Evolutionary conservation across 2,888 invertebrate genomes (phyloP), one percentile per base, ranked within the genome.

Genomic region (Lasioglossum zephyrum): DNA sequence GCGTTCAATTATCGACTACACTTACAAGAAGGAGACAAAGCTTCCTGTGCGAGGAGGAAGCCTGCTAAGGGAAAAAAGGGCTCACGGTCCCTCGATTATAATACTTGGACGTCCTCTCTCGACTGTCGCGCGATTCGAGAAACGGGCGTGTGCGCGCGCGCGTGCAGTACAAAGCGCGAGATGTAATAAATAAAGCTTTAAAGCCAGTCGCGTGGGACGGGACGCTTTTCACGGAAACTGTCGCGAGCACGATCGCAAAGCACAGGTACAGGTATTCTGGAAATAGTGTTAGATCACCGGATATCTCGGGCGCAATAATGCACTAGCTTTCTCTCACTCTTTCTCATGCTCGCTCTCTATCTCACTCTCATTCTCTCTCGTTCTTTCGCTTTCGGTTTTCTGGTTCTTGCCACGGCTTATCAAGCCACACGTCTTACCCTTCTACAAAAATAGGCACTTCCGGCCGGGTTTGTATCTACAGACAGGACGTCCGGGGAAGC

Each of bases 221-320:
- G 69, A 74, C 57, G 47, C 31, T 74, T 63, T 63, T 26, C n/a
- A 53, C 36, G 49, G 53, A 73, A 63, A 76, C 22, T 70, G 41
- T n/a, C 36, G 41, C 75, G 77, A 39, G 41, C 57, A 85, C 60
- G 73, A 85, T 73, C 49, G 85, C 74, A 72, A 85, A 77, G 74
- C 66, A 75, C 86, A 86, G 86, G 86, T 86, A 86, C 86, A 86
- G 86, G 66, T 78, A 78, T 85, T 81, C 57, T 86, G 85, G 86
- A 85, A 81, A 85, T 36, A 77, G 79, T 41, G 79, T 84, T 53
- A 41, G 73, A 75, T 83, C 81, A 81, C 72, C 77, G 84, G 74
- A 70, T 60, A 53, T 53, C 53, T 53, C 70, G 57, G 26, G 39
- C 70, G 74, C 72, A 60, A 66, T 53, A 49, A 60, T 47, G 72